Percentiles rank a stretch among this genome's conserved stretches.
These are phyloP conservation scores for Porites australiensis DNA, from an alignment of 64 coral and sea anemone genomes.

Conservation along the genomic window DNA sequence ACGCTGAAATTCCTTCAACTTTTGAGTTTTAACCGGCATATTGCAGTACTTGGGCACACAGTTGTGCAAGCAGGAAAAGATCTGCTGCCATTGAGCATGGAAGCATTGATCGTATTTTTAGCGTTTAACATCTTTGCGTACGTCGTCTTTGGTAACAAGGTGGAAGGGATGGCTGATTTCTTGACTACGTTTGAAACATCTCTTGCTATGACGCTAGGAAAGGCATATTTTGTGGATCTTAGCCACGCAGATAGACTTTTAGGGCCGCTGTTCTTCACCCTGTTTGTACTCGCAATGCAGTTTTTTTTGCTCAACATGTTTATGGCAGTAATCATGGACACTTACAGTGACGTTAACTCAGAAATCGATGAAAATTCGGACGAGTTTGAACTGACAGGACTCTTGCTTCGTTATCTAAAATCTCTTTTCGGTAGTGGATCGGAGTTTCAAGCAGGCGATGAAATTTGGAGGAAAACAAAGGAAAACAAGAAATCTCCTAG, in stretches of 20 bases:
- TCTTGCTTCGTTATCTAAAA: slow-evolving; percentile 46
- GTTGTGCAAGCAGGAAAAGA: slow-evolving; percentile 30
- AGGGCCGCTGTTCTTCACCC: slow-evolving; percentile 67
- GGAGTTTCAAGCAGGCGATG: neutral
- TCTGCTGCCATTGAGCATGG: slow-evolving; percentile 38
- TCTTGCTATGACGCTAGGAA: slow-evolving; percentile 73
- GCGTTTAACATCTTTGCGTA: slow-evolving; percentile 75
- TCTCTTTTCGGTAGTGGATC: slow-evolving; percentile 30
- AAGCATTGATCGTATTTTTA: slow-evolving; percentile 50
- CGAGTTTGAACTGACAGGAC: slow-evolving; percentile 55
- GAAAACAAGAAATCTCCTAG: neutral
- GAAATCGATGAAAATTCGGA: slow-evolving; percentile 20
- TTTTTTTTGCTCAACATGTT: slow-evolving; percentile 88
- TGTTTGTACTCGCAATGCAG: slow-evolving; percentile 66
- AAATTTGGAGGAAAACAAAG: neutral
- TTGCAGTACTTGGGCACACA: slow-evolving; percentile 53
- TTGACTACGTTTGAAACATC: slow-evolving; percentile 66
- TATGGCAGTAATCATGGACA: slow-evolving; percentile 70
- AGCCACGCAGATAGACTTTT: slow-evolving; percentile 46
- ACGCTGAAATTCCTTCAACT: slow-evolving; percentile 77
- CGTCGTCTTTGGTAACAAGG: slow-evolving; percentile 63
- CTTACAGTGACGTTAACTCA: slow-evolving; percentile 56
- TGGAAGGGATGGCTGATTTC: slow-evolving; percentile 52
- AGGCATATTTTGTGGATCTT: slow-evolving; percentile 70
- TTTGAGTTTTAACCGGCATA: slow-evolving; percentile 79